Percentiles rank a stretch among this genome's conserved stretches.
Evolutionary conservation across 2,888 invertebrate genomes (phyloP).

Genomic region (Diabrotica balteata): DNA sequence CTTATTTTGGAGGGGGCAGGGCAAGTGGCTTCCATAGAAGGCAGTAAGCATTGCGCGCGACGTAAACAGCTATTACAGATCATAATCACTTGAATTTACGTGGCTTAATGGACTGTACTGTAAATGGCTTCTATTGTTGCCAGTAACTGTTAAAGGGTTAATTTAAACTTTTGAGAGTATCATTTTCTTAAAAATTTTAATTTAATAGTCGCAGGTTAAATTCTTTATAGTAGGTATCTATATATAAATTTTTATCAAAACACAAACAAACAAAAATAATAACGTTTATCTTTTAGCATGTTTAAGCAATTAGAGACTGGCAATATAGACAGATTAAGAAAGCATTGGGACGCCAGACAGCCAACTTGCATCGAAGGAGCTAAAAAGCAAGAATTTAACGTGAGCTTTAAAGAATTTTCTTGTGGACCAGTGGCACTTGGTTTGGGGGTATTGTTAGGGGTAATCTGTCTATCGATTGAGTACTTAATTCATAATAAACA

Average conservation of each 20-base stretch:
- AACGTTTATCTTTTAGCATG: constrained; percentile 60
- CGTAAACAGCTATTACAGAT: no score
- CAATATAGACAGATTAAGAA: constrained; percentile 65
- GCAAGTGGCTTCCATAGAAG: no score
- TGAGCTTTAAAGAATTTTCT: constrained; percentile 67
- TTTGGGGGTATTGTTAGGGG: constrained; percentile 61
- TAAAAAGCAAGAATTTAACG: constrained; percentile 62
- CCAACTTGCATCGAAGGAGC: constrained; percentile 66
- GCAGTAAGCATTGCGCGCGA: no score
- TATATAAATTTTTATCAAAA: neutral
- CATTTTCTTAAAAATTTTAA: neutral
- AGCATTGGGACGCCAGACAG: constrained; percentile 67
- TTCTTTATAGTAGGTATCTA: neutral
- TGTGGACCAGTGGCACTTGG: constrained; percentile 65
- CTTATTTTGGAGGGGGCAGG: no score
- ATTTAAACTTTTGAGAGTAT: no score
- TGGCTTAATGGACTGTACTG: no score
- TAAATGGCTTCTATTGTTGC: no score
- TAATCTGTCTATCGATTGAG: constrained; percentile 58
- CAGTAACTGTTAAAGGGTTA: no score
- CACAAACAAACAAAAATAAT: neutral
- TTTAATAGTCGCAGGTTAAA: neutral
- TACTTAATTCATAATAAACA: constrained; percentile 38
- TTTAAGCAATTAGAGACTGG: constrained; percentile 68
- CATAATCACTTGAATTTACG: no score